Percentiles rank a stretch among this genome's conserved stretches.
These are phyloP conservation scores for Orthosia gothica DNA, from an alignment of 2,888 invertebrate genomes.

Conservation along the genomic window DNA sequence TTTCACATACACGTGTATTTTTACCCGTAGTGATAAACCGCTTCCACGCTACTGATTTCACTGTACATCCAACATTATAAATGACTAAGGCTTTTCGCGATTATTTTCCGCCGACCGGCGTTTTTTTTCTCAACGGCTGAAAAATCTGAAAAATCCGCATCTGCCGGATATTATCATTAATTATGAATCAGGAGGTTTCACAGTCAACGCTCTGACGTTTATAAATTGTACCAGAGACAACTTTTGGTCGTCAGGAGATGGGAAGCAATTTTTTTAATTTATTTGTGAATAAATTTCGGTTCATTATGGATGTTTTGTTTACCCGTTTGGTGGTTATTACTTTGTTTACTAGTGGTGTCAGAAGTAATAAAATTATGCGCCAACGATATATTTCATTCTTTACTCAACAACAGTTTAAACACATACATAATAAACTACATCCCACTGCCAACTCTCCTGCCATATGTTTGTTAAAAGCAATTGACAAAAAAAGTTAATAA, in stretches of 20 bases:
- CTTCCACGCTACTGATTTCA: conserved; percentile 68
- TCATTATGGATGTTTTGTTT: conserved; percentile 40
- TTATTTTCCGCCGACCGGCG: conserved; percentile 84
- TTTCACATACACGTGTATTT: conserved; percentile 14
- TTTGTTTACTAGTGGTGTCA: background rate
- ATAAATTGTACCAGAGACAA: conserved; percentile 78
- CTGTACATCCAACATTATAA: conserved; percentile 77
- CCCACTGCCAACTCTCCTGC: background rate
- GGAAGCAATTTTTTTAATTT: conserved; percentile 57
- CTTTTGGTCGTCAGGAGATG: conserved; percentile 46
- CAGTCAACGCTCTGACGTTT: conserved; percentile 80
- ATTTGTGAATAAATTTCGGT: conserved; percentile 57
- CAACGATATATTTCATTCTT: background rate
- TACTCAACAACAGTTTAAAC: background rate
- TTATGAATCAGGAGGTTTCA: conserved; percentile 85
- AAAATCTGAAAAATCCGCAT: conserved; percentile 87
- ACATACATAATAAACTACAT: background rate
- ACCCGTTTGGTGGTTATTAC: conserved; percentile 15
- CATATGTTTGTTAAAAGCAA: too few relatives aligned
- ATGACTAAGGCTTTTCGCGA: conserved; percentile 83
- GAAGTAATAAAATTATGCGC: too few relatives aligned
- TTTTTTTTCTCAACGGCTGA: conserved; percentile 85
- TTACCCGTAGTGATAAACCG: conserved; percentile 43
- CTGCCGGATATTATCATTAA: conserved; percentile 91
- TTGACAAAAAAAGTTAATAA: too few relatives aligned